Conservation (phyloP, 2,888 invertebrate genomes). For the Clanis bilineata region DNA sequence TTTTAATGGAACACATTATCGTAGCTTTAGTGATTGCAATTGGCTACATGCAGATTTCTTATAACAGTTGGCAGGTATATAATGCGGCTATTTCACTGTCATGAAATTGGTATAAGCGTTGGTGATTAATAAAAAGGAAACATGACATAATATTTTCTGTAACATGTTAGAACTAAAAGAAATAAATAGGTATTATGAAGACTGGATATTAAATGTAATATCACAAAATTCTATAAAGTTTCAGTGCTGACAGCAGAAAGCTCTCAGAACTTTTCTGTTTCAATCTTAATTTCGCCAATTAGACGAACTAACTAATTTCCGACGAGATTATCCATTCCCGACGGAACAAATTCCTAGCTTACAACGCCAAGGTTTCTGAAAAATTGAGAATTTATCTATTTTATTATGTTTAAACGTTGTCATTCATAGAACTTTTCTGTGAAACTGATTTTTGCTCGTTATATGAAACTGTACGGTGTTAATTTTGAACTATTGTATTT, state of each 20-base stretch:
- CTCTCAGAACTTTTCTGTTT: slow-evolving; percentile 51
- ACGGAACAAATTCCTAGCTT: slow-evolving; percentile 28
- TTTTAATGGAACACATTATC: not conserved
- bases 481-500: not conserved
- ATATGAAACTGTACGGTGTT: not conserved
- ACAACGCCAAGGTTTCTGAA: slow-evolving; percentile 18
- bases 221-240: slow-evolving; percentile 19
- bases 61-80: slow-evolving; percentile 3
- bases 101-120: no score
- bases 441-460: not conserved
- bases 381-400: slow-evolving; percentile 21
- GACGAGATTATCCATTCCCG: slow-evolving; percentile 25
- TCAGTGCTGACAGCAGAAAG: slow-evolving; percentile 43
- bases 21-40: slow-evolving; percentile 36
- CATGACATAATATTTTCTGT: no score
- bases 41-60: slow-evolving; percentile 27
- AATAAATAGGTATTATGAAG: not conserved
- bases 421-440: slow-evolving; percentile 18
- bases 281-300: slow-evolving; percentile 45
- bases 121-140: no score
- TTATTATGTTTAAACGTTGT: slow-evolving; percentile 17
- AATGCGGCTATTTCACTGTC: no score
- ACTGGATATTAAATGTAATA: not conserved
- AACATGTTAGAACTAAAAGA: no score
- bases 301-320: slow-evolving; percentile 39